Evolutionary conservation across 2,797 vertebrate species (phyloP), one percentile per base, ranked within the genome.

Genomic region (Sandelia bainsii): DNA sequence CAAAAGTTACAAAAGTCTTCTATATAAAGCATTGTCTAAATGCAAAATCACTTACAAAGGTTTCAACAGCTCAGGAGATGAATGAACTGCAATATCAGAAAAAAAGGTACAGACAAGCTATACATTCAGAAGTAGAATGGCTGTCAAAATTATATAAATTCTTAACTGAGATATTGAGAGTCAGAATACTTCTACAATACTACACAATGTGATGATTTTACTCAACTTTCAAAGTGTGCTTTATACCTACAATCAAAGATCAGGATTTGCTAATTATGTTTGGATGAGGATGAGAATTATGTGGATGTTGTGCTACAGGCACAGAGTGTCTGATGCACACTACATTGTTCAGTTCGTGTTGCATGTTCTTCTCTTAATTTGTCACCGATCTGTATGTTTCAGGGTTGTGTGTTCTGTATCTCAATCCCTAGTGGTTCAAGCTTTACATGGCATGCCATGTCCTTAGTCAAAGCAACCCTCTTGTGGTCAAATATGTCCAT

Each of bases 381-480:
- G 4, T 32, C n/a, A n/a, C 14, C 6, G 37, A 54, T 40, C 8
- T 40, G 4, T 20, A 23, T 16, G 10, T 40, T 6, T 59, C 29
- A 9, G 12, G 50, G 11, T 12, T 8, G 8, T 5, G 8, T 37
- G 1, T 6, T 29, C 0, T 14, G 3, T 32, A 40, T 39, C 27
- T 52, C 16, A 48, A n/a, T 8, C 16, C 19, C 16, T 8, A 8
- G 17, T 39, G 6, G 56, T 61, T 53, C 0, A 32, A 58, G 6
- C 8, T 51, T 32, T 45, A 25, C 23, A 72, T 23, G 3, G 23
- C 19, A 29, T 12, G 16, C 51, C 8, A 8, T 32, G 29, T n/a
- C 17, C 8, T 45, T 20, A 9, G 12, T 42, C 44, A 69, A 44
- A 69, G 45, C 60, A 70, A 23, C 23, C 66, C 37, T 50, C 66